Evolutionary conservation across 2,797 vertebrate genomes (phyloP).

Genomic region (Trichosurus vulpecula): DNA sequence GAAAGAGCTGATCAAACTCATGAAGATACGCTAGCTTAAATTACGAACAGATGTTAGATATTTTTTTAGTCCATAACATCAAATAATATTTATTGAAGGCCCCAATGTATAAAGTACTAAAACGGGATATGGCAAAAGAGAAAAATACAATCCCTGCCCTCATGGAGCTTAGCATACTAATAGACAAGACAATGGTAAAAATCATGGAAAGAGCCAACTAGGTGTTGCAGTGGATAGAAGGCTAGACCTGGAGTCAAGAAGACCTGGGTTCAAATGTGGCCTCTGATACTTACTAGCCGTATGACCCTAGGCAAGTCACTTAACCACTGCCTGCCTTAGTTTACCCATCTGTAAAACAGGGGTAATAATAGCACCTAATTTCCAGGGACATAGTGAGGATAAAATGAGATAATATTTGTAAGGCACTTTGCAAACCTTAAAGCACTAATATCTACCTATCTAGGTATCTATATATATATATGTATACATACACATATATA

Average conservation of each 20-base stretch:
- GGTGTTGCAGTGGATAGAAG: background rate
- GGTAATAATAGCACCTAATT: background rate
- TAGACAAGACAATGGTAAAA: accelerated
- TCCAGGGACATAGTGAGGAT: background rate
- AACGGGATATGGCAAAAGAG: background rate
- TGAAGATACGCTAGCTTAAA: background rate
- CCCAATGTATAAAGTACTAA: background rate
- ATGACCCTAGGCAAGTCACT: background rate
- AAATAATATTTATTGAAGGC: background rate
- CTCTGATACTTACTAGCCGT: background rate
- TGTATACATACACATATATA: too few relatives aligned
- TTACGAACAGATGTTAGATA: background rate
- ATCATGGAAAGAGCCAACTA: background rate
- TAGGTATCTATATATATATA: too few relatives aligned
- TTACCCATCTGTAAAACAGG: background rate
- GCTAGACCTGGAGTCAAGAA: background rate
- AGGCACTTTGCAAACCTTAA: background rate
- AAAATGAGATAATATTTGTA: background rate
- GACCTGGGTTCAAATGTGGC: background rate
- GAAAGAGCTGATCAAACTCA: constrained; percentile 67
- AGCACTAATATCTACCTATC: background rate
- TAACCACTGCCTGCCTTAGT: background rate
- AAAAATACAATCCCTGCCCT: constrained; percentile 40
- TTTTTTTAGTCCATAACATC: background rate
- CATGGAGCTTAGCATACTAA: constrained; percentile 57